Percentiles rank a stretch among this genome's conserved stretches.
Conservation (phyloP, 2,888 invertebrate genomes). For the Ligdia adustata region DNA sequence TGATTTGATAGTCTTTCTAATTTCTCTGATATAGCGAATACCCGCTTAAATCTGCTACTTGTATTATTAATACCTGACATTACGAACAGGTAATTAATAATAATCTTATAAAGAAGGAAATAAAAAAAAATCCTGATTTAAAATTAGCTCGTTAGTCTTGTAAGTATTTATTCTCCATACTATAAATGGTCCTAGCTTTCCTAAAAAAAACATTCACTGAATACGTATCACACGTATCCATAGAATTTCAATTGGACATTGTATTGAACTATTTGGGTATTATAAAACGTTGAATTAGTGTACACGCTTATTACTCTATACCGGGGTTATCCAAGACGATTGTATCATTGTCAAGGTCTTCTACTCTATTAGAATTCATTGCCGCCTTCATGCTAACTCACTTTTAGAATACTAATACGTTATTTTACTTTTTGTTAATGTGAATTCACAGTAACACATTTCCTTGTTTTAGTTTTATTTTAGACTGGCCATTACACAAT, state of each 20-base stretch:
- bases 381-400: constrained; percentile 67
- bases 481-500: constrained; percentile 21
- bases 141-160: too few species aligned
- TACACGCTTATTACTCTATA: constrained; percentile 49
- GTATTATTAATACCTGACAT: constrained; percentile 23
- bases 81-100: constrained; percentile 18
- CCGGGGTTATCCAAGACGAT: constrained; percentile 60
- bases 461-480: constrained; percentile 42
- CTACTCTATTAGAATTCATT: constrained; percentile 74
- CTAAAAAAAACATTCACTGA: too few species aligned
- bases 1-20: constrained; percentile 4
- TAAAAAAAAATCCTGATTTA: too few species aligned
- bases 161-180: too few species aligned
- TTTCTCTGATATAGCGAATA: too few species aligned
- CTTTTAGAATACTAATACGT: constrained; percentile 68
- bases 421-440: constrained; percentile 58
- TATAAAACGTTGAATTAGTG: constrained; percentile 22
- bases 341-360: constrained; percentile 76
- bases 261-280: constrained; percentile 5
- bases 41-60: constrained; percentile 1
- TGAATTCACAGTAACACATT: constrained; percentile 45
- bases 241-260: too few species aligned
- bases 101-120: too few species aligned
- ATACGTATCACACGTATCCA: too few species aligned
- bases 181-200: too few species aligned